These are phyloP conservation scores for Pseudochromis fuscus DNA, from an alignment of 2,797 vertebrate genomes.

Conservation along the genomic window DNA sequence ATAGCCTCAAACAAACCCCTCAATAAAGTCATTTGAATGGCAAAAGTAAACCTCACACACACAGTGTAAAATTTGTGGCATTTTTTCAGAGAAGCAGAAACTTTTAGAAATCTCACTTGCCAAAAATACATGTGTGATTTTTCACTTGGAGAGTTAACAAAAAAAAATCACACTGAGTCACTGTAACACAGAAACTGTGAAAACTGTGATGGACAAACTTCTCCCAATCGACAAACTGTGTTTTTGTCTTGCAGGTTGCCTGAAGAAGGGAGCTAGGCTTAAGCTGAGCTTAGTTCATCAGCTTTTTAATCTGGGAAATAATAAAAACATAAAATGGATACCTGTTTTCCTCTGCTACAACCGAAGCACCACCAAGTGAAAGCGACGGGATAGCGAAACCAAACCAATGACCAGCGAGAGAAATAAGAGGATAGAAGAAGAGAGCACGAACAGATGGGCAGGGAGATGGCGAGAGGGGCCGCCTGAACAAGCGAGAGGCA, in stretches of 20 bases:
- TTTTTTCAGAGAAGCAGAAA: too few species aligned
- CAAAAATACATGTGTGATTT: background rate
- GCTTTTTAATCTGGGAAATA: slow-evolving; percentile 99
- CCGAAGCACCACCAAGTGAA: slow-evolving; percentile 99
- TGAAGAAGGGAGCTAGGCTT: slow-evolving; percentile 96
- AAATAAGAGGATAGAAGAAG: slow-evolving; percentile 80
- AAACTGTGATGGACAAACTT: background rate
- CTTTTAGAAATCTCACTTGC: background rate
- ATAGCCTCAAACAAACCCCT: background rate
- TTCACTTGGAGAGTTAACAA: background rate
- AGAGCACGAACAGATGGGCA: slow-evolving; percentile 84
- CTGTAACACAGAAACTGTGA: too few species aligned
- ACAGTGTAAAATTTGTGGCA: too few species aligned
- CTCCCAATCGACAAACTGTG: fast-evolving
- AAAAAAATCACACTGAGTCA: too few species aligned
- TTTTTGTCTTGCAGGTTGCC: slow-evolving; percentile 87
- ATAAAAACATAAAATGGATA: slow-evolving; percentile 99
- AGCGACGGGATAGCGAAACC: slow-evolving; percentile 96
- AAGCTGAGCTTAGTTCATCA: slow-evolving; percentile 98
- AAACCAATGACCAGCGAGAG: slow-evolving; percentile 91
- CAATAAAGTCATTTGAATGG: too few species aligned
- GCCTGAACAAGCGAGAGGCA: slow-evolving; percentile 84
- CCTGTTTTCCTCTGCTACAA: slow-evolving; percentile 99
- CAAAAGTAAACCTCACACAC: too few species aligned
- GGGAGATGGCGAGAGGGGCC: slow-evolving; percentile 76